Conservation (phyloP, 64 coral and sea anemone genomes). For the Anthopleura sola region DNA sequence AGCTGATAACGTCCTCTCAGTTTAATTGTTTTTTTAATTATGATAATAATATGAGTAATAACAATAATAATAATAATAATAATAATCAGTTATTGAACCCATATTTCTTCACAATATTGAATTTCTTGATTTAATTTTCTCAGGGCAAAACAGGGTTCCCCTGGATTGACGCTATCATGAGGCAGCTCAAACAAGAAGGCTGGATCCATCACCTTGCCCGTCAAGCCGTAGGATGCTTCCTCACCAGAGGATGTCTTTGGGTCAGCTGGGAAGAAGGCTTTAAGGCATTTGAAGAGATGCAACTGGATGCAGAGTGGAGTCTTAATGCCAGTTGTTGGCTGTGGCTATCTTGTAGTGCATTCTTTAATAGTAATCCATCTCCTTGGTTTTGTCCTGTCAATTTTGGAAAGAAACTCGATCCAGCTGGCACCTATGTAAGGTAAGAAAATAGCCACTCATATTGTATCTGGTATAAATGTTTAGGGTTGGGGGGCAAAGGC, state of each 20-base stretch:
- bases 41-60: no score
- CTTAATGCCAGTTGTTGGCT: constrained; percentile 92
- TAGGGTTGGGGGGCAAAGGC: not conserved
- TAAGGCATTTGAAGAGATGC: constrained; percentile 89
- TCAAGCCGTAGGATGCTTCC: constrained; percentile 88
- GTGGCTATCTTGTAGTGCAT: constrained; percentile 90
- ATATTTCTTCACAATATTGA: not conserved
- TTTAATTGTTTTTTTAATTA: no score
- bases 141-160: constrained; percentile 93
- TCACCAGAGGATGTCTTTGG: constrained; percentile 97
- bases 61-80: no score
- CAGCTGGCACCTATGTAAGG: constrained; percentile 82
- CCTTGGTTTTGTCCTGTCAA: constrained; percentile 87
- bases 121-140: not conserved
- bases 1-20: no score
- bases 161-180: constrained; percentile 96
- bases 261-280: constrained; percentile 96
- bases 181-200: constrained; percentile 73
- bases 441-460: constrained; percentile 11
- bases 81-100: no score
- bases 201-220: constrained; percentile 88
- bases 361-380: constrained; percentile 51
- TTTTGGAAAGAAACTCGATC: constrained; percentile 77
- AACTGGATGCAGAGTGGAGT: constrained; percentile 95
- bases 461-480: not conserved